These are phyloP conservation scores for Tortrix viridana DNA, from an alignment of 2,888 invertebrate genomes.

Conservation along the genomic window DNA sequence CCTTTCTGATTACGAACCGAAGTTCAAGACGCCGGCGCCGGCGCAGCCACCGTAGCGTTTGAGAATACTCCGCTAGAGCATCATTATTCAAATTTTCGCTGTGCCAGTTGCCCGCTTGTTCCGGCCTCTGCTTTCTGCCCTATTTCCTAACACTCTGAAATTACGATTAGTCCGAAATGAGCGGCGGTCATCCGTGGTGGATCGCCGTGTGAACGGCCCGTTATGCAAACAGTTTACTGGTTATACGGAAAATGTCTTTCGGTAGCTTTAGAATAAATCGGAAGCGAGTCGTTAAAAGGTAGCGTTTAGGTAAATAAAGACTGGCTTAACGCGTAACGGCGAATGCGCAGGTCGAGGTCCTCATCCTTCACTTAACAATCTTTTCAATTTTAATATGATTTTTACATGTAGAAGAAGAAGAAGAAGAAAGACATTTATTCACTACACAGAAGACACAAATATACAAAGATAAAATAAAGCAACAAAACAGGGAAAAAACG, in stretches of 20 bases:
- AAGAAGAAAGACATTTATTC: too few relatives aligned
- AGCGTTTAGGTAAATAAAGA: slow-evolving; percentile 21
- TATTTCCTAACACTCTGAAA: slow-evolving; percentile 77
- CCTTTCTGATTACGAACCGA: slow-evolving; percentile 54
- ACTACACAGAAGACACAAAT: too few relatives aligned
- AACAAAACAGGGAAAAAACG: too few relatives aligned
- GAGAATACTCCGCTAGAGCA: slow-evolving; percentile 78
- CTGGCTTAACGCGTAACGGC: slow-evolving; percentile 19
- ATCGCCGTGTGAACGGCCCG: slow-evolving; percentile 80
- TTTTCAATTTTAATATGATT: too few relatives aligned
- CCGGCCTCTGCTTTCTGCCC: slow-evolving; percentile 79
- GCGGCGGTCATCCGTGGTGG: slow-evolving; percentile 77
- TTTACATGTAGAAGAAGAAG: too few relatives aligned
- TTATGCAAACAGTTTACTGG: slow-evolving; percentile 71
- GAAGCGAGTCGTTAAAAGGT: slow-evolving; percentile 29
- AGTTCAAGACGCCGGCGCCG: slow-evolving; percentile 51
- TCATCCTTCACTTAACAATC: neutral
- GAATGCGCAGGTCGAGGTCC: neutral
- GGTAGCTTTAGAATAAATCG: slow-evolving; percentile 24
- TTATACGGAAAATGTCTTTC: slow-evolving; percentile 50
- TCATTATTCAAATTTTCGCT: slow-evolving; percentile 83
- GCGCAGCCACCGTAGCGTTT: slow-evolving; percentile 74
- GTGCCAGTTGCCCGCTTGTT: slow-evolving; percentile 82
- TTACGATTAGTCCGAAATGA: slow-evolving; percentile 80
- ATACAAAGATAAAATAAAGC: too few relatives aligned